These are phyloP conservation scores for Epinephelus malabaricus DNA, from an alignment of 2,797 vertebrate species.

Conservation along the genomic window DNA sequence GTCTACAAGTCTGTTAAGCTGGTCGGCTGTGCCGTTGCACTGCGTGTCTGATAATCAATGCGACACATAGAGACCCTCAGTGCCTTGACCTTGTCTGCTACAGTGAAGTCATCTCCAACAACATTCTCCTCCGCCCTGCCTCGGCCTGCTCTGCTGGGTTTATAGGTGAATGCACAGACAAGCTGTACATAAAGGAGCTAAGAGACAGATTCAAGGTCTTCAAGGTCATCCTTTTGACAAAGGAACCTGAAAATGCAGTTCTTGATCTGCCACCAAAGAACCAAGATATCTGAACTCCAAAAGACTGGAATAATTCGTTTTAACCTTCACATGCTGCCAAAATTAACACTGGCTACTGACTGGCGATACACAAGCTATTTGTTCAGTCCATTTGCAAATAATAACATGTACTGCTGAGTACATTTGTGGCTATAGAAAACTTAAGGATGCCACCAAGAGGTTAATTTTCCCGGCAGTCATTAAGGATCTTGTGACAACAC, in stretches of 20 bases:
- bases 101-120: constrained; percentile 60
- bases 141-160: constrained; percentile 22
- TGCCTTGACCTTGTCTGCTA: constrained; percentile 70
- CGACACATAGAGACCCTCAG: constrained; percentile 60
- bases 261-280: neutral
- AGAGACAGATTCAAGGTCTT: constrained; percentile 1
- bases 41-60: constrained; percentile 72
- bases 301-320: neutral
- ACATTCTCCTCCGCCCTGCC: constrained; percentile 36
- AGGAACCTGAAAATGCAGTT: neutral
- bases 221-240: constrained; percentile 6
- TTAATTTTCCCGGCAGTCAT: no score
- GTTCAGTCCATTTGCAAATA: no score
- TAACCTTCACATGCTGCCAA: neutral
- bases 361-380: no score
- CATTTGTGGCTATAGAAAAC: no score
- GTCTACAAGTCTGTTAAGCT: constrained; percentile 39
- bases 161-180: constrained; percentile 12
- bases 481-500: no score
- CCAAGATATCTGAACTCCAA: neutral
- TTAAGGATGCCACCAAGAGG: no score
- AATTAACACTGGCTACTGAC: neutral
- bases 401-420: no score
- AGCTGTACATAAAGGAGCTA: neutral
- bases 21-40: constrained; percentile 27